phyloP scores from a whole-genome alignment of 37 sponge, comb jelly and placozoan species.

The Ianthella basta region DNA sequence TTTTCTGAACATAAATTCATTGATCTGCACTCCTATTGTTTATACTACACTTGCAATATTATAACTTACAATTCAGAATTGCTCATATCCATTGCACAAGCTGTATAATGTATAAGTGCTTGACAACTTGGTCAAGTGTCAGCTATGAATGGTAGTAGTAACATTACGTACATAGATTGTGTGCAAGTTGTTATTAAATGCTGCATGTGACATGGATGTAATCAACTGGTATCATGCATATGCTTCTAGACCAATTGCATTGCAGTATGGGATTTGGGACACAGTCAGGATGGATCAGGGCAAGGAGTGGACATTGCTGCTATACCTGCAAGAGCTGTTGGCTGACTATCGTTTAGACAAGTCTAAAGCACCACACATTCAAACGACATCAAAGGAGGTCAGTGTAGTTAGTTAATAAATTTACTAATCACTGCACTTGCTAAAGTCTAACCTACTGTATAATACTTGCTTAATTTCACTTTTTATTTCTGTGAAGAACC shows the following conservation, averaged over 20 bases:
- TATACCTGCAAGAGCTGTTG: conserved; percentile 28
- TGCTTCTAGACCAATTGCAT: neutral
- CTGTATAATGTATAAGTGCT: no score
- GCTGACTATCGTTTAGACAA: neutral
- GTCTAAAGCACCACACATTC: conserved; percentile 4
- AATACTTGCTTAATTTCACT: neutral
- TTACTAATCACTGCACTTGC: neutral
- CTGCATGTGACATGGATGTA: no score
- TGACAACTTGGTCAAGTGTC: no score
- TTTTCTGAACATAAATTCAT: neutral
- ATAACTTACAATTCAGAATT: no score
- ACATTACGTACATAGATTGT: no score
- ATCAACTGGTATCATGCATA: no score
- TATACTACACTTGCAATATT: neutral
- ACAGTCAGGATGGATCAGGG: conserved; percentile 55
- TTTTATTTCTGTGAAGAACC: conserved; percentile 16
- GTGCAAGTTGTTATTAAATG: no score
- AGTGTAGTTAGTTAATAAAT: no score
- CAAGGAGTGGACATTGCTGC: conserved; percentile 32
- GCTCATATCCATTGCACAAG: neutral
- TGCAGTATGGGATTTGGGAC: conserved; percentile 16
- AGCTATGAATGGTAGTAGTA: no score
- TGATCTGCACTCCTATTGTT: neutral
- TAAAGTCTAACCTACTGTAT: neutral
- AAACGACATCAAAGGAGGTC: conserved; percentile 21